Percentiles rank a stretch among this genome's conserved stretches.
These are phyloP conservation scores for Cebidichthys violaceus DNA, from an alignment of 2,113 vertebrate species.

Conservation along the genomic window DNA sequence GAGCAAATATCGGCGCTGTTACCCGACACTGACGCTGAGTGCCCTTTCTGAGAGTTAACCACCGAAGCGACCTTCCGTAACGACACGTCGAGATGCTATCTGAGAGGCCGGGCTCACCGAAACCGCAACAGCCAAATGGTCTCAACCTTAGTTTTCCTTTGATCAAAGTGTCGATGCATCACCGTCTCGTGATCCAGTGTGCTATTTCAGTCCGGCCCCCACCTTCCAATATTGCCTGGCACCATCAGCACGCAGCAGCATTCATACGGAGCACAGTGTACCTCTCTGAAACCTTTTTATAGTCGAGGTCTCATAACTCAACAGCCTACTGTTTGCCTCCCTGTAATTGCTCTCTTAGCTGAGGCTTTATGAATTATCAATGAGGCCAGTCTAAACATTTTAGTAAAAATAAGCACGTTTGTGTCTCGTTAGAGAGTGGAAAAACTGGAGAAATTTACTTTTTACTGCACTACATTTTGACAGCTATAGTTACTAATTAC, in stretches of 20 bases:
- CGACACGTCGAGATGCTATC: conserved; percentile 67
- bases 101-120: conserved; percentile 66
- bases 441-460: not conserved
- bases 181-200: conserved; percentile 42
- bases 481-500: not conserved
- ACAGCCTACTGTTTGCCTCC: conserved; percentile 30
- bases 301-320: conserved; percentile 20
- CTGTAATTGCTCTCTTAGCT: conserved; percentile 50
- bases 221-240: conserved; percentile 24
- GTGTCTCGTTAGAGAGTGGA: not conserved
- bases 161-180: conserved; percentile 69
- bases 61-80: conserved; percentile 73
- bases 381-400: conserved; percentile 50
- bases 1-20: conserved; percentile 54
- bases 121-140: conserved; percentile 75
- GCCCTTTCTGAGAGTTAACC: conserved; percentile 73
- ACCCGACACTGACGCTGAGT: conserved; percentile 69
- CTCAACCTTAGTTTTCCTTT: conserved; percentile 69
- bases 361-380: conserved; percentile 58
- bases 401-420: not conserved
- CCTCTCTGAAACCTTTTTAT: conserved; percentile 27
- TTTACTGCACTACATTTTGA: not conserved
- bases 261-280: conserved; percentile 17
- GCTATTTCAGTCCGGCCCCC: conserved; percentile 61
- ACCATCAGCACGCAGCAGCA: conserved; percentile 2